Conservation (phyloP, 2,797 vertebrate genomes). For the Lepus townsendii region DNA sequence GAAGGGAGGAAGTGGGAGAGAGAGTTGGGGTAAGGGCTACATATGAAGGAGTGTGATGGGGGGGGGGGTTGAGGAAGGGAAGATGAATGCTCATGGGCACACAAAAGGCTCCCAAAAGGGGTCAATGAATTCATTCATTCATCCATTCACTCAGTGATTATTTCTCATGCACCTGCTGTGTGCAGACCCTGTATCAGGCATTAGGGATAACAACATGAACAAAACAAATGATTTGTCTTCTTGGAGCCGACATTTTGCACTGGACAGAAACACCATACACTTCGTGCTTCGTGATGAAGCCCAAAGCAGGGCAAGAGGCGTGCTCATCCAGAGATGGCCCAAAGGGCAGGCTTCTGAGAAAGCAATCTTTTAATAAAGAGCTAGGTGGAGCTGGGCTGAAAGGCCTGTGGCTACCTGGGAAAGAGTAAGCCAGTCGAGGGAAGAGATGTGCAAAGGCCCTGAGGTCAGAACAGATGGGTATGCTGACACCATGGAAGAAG, state of each 20-base stretch:
- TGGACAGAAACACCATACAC: not conserved
- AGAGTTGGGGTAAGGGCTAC: not conserved
- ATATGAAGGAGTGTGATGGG: not conserved
- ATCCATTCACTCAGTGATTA: not conserved
- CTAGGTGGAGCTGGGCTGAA: not conserved
- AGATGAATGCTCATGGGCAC: not conserved
- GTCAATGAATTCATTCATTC: not conserved
- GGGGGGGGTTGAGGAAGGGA: not conserved
- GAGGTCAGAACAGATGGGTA: not conserved
- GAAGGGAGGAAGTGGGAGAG: not conserved
- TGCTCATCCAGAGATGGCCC: not conserved
- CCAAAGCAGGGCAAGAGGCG: not conserved
- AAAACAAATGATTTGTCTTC: constrained; percentile 10
- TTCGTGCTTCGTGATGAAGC: not conserved
- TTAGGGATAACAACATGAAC: not conserved
- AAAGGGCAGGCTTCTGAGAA: not conserved
- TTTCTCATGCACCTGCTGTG: not conserved
- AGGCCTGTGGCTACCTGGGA: not conserved
- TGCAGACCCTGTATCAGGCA: not conserved
- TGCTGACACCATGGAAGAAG: not conserved
- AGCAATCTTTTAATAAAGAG: not conserved
- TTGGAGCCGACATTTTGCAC: not conserved
- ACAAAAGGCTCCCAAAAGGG: not conserved
- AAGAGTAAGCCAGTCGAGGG: not conserved
- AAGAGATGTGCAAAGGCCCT: not conserved